A percentile compares a stretch with the other conserved stretches of the same genome.
These are phyloP conservation scores for Phrynocephalus forsythii DNA, from an alignment of 2,797 vertebrate genomes.

Conservation along the genomic window DNA sequence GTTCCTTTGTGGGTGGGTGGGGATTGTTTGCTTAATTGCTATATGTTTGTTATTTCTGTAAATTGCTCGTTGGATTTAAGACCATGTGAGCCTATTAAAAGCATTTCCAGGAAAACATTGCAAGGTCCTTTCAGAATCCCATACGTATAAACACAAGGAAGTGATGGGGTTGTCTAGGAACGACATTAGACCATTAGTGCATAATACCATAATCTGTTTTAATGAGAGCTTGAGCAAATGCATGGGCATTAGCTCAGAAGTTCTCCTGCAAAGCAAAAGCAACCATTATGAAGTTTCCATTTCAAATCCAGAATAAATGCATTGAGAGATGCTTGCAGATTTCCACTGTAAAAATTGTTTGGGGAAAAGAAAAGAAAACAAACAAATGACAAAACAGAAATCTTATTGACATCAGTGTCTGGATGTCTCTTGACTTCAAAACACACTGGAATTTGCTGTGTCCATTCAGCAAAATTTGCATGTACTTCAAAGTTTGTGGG, in stretches of 20 bases:
- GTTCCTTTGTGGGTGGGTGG: neutral
- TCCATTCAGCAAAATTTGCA: neutral
- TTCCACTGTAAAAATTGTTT: neutral
- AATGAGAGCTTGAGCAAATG: conserved; percentile 34
- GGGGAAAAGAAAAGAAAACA: neutral
- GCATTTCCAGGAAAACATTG: conserved; percentile 31
- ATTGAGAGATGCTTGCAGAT: conserved; percentile 14
- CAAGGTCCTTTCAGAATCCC: neutral
- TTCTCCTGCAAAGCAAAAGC: conserved; percentile 23
- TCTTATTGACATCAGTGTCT: neutral
- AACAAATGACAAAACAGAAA: neutral
- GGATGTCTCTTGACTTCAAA: neutral
- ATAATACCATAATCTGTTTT: conserved; percentile 33
- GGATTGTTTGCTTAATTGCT: neutral
- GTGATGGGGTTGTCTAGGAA: conserved; percentile 26
- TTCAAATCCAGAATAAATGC: conserved; percentile 23
- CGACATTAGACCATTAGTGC: conserved; percentile 33
- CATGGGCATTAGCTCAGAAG: conserved; percentile 18
- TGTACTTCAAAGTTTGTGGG: too few species aligned
- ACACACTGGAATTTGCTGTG: neutral
- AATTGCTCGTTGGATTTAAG: conserved; percentile 19
- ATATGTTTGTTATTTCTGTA: neutral
- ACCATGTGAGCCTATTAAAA: neutral
- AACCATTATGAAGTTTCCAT: conserved; percentile 22
- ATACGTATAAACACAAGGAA: conserved; percentile 29